Base-by-base conservation (phyloP, 1,140 invertebrate genomes). In the Prorops nasuta region DNA sequence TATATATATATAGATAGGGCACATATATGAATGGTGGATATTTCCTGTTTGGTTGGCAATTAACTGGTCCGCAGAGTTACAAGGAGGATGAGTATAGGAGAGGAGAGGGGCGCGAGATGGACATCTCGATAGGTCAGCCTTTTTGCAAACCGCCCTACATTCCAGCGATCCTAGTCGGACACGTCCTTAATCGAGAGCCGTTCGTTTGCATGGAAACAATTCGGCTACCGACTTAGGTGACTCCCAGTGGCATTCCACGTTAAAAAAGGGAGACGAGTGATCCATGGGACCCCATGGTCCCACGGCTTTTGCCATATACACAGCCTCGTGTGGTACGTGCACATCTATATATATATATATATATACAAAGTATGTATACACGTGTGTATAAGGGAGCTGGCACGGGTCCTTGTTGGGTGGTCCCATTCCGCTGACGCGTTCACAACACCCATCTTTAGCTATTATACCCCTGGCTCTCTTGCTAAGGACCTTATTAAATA, bases 401-500 rank as follows among this genome's bases (percentile, higher is more conserved):
- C 67, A 68, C 68, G 66, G 67, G 67, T 53, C 63, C 70, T 58
- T 38, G 66, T 71, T 72, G 70, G 70, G 70, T 72, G 70, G 70
- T 72, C 69, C 69, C 70, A 72, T 72, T 72, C 66, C 67, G 70
- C 70, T 71, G 70, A 72, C 67, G 70, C 66, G 70, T 71, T 72
- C 66, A 61, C 70, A 68, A 71, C 68, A 69, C 67, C 64, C 67
- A 69, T 69, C 68, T 69, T 51, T 61, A 63, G 64, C 67, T 66
- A 65, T 69, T 69, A 66, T 63, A 67, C 64, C 58, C 58, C 64
- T 59, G 50, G 66, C 60, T 67, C 64, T 54, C 59, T 65, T 60
- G 63, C 67, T 71, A 71, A 73, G 71, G 64, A 73, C 66, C 71
- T 71, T 71, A 73, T 73, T 73, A 71, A 70, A 73, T 70, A 73